Conservation (phyloP, 2,113 vertebrate genomes). For the Lanius collurio region DNA sequence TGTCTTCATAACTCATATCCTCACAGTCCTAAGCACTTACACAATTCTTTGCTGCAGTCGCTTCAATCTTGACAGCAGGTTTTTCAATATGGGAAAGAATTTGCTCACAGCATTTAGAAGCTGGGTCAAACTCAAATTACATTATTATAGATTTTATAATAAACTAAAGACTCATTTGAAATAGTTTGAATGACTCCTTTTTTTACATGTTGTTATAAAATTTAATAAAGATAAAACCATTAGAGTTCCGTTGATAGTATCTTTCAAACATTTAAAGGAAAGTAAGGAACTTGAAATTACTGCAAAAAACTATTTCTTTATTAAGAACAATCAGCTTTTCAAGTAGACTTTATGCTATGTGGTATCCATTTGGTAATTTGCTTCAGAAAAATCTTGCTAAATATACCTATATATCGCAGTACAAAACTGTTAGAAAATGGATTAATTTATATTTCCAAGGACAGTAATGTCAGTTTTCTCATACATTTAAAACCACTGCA, state of each 20-base stretch:
- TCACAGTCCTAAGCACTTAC: slow-evolving; percentile 23
- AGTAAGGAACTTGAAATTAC: neutral
- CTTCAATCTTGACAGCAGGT: slow-evolving; percentile 30
- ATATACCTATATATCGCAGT: neutral
- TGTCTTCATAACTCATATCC: slow-evolving; percentile 60
- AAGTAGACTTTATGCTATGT: neutral
- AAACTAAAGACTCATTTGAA: neutral
- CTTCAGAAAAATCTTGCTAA: neutral
- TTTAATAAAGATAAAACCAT: neutral
- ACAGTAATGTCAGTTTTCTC: neutral
- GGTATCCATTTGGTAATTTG: neutral
- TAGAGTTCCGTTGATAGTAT: neutral
- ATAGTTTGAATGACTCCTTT: neutral
- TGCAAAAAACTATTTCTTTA: neutral
- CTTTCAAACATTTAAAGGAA: neutral
- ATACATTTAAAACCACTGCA: neutral
- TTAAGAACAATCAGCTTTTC: neutral
- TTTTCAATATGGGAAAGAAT: slow-evolving; percentile 9
- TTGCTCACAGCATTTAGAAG: slow-evolving; percentile 1
- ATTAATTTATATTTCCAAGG: neutral
- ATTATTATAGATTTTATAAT: neutral
- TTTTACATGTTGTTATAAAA: neutral
- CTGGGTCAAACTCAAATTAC: neutral
- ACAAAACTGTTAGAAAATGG: neutral
- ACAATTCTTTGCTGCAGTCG: neutral